Evolutionary conservation across 2,113 vertebrate genomes (phyloP), one percentile per base, ranked within the genome.

Genomic region (Ceratotherium simum): DNA sequence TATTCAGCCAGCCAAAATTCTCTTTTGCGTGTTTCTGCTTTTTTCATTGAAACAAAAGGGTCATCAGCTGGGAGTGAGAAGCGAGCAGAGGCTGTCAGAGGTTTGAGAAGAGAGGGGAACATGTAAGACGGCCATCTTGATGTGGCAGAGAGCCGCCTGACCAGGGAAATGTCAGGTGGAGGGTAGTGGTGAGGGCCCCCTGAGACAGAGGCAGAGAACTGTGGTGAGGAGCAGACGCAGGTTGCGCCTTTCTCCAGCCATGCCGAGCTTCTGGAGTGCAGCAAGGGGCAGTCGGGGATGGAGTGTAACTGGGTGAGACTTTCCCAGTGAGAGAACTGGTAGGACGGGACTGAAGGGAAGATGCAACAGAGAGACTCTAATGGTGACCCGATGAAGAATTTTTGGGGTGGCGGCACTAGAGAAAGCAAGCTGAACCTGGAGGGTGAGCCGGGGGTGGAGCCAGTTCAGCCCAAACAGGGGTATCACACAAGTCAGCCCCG

Each of bases 241-340:
- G 48, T 0, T 51, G 46, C 6, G 46, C 8, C 33, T 78, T 20
- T 6, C 75, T 78, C 46, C 75, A 78, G 75, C 16, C 48, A 29
- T 17, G 1, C 29, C 25, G 42, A 78, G 46, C 46, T 51, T 33
- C 75, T 78, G 46, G 46, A 21, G 46, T 10, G 46, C 46, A 51
- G 6, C 60, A 6, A 0, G 8, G 60, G 60, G 25, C 23, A 1
- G 60, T 51, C 75, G 33, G 29, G 29, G 75, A 51, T 0, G 0
- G 46, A 33, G 20, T 51, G 21, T 51, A 78, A 33, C 2, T 33
- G 29, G 75, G 46, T 51, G 46, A 78, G 75, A 21, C 51, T 78
- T 18, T 51, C 48, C 46, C 73, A 76, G 46, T 18, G 14, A 78
- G 46, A 4, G 18, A 51, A 46, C 51, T 51, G 51, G 46, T 6